Percentiles rank a stretch among this genome's conserved stretches.
phyloP scores from a whole-genome alignment of 64 coral and sea anemone genomes.

The Acropora tenuis region DNA sequence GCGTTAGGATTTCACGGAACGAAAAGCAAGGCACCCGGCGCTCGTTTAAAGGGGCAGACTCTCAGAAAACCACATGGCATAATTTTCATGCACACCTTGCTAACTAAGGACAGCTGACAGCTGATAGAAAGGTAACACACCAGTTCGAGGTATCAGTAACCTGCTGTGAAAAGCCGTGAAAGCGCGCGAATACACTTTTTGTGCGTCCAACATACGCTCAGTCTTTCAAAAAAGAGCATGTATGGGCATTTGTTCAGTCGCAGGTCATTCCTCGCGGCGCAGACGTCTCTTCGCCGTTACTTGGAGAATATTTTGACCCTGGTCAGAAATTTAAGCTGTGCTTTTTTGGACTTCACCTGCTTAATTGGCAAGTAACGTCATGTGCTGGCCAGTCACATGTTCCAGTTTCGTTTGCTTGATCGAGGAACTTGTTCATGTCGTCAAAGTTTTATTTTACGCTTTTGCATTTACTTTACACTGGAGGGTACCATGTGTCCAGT shows the following conservation, averaged over 20 bases:
- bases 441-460: neutral
- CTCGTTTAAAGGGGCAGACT: neutral
- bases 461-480: neutral
- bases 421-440: neutral
- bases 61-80: slow-evolving; percentile 44
- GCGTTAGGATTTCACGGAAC: neutral
- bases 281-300: neutral
- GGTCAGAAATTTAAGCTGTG: neutral
- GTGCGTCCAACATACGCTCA: neutral
- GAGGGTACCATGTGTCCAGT: too few relatives aligned
- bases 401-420: neutral
- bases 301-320: neutral
- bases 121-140: neutral
- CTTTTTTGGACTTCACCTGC: neutral
- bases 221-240: neutral
- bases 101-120: neutral
- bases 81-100: slow-evolving; percentile 23
- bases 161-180: neutral
- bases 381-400: neutral
- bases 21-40: neutral
- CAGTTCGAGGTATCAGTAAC: neutral
- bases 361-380: neutral
- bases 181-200: neutral
- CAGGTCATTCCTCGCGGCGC: neutral
- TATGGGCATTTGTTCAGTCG: slow-evolving; percentile 15